Percentiles rank a stretch among this genome's conserved stretches.
phyloP scores from a whole-genome alignment of 1,140 invertebrate genomes.

The Druon quercuslanigerum region DNA sequence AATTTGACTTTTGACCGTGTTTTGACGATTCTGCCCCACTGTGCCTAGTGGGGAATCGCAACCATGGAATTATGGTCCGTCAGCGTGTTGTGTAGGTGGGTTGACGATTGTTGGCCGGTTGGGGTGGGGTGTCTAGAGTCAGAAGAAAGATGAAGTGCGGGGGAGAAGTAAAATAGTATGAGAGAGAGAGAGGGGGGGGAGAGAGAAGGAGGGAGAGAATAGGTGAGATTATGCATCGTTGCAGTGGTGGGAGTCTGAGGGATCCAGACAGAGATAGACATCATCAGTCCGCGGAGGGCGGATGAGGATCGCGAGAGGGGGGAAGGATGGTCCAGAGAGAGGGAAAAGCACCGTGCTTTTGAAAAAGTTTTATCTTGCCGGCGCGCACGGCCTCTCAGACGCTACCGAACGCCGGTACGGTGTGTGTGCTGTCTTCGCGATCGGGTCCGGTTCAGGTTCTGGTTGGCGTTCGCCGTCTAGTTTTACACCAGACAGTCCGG shows the following conservation, averaged over 20 bases:
- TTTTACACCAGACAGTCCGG: constrained; percentile 32
- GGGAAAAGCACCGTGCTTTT: constrained; percentile 69
- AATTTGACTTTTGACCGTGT: too few species aligned
- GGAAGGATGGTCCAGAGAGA: constrained; percentile 46
- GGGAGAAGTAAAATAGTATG: background rate
- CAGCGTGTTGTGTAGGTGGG: too few species aligned
- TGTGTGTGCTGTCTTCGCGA: constrained; percentile 58
- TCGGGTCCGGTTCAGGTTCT: constrained; percentile 39
- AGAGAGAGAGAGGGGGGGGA: background rate
- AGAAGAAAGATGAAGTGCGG: background rate
- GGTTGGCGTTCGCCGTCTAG: background rate
- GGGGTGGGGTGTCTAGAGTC: background rate
- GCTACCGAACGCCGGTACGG: constrained; percentile 72
- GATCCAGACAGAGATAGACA: constrained; percentile 23
- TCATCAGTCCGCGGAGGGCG: constrained; percentile 35
- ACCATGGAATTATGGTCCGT: too few species aligned
- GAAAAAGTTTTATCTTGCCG: constrained; percentile 74
- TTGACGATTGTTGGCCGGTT: background rate
- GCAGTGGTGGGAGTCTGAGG: background rate
- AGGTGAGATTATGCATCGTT: constrained; percentile 15
- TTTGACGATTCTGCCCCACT: too few species aligned
- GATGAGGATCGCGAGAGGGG: constrained; percentile 39
- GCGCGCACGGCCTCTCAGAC: constrained; percentile 70
- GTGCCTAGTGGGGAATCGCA: too few species aligned
- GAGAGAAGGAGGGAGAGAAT: background rate